phyloP scores from a whole-genome alignment of 2,113 vertebrate species.

The Pleuronectes platessa region DNA sequence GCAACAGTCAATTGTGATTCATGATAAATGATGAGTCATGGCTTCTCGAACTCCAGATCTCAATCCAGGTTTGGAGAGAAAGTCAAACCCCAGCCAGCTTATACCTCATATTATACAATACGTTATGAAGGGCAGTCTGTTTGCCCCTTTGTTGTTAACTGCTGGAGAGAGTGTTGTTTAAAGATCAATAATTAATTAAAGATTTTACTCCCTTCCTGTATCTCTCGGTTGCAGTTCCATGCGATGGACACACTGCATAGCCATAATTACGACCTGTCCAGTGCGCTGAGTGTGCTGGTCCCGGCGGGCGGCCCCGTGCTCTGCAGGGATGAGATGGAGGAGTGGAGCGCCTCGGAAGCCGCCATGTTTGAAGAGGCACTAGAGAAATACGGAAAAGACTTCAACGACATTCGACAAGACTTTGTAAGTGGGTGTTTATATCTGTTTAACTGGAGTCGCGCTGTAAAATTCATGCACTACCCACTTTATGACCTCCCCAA shows the following conservation, averaged over 20 bases:
- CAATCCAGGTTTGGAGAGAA: neutral
- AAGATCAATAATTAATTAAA: too few relatives aligned
- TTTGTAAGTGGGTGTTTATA: slow-evolving; percentile 86
- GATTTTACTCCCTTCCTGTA: neutral
- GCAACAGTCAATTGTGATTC: neutral
- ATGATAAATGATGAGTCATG: neutral
- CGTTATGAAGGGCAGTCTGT: neutral
- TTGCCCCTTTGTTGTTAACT: too few relatives aligned
- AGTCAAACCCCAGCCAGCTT: neutral
- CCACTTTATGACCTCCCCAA: too few relatives aligned
- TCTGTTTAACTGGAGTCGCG: neutral
- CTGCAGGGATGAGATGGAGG: slow-evolving; percentile 98
- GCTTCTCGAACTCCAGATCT: neutral
- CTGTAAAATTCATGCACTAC: too few relatives aligned
- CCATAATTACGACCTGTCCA: slow-evolving; percentile 93
- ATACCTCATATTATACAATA: neutral
- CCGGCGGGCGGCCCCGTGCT: slow-evolving; percentile 95
- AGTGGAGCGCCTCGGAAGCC: slow-evolving; percentile 98
- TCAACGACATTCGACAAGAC: slow-evolving; percentile 98
- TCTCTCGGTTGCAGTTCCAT: slow-evolving; percentile 85
- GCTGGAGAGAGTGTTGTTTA: too few relatives aligned
- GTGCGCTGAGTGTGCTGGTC: slow-evolving; percentile 93
- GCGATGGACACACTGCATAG: slow-evolving; percentile 97
- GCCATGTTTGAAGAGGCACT: slow-evolving; percentile 96
- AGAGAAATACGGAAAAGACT: slow-evolving; percentile 99